A percentile compares a stretch with the other conserved stretches of the same genome.
These are phyloP conservation scores for Caenorhabditis remanei DNA, from an alignment of 1,140 invertebrate genomes.

Conservation along the genomic window DNA sequence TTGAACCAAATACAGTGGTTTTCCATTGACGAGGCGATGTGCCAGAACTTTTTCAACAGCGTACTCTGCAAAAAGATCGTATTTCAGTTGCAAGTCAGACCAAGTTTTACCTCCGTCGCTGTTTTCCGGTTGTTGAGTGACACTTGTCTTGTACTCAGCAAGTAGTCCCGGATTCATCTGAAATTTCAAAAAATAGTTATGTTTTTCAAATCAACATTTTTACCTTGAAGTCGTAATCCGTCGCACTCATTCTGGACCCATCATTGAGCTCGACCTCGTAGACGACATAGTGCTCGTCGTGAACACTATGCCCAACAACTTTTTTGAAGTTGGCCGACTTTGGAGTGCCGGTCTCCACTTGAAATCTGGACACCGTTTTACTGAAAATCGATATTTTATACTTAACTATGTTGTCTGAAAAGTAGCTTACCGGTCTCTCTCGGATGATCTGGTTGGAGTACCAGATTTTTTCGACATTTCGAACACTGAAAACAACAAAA, in stretches of 20 bases:
- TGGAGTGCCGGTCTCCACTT: neutral
- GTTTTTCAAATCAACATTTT: neutral
- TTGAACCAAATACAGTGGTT: conserved; percentile 1
- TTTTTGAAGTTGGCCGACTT: neutral
- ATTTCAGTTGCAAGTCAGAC: neutral
- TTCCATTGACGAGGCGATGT: neutral
- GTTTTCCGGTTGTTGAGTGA: neutral
- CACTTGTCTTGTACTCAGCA: neutral
- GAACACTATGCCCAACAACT: neutral
- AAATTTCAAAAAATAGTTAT: neutral
- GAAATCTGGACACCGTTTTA: neutral
- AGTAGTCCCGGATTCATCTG: neutral
- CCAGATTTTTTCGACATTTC: neutral
- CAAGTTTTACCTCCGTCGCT: neutral
- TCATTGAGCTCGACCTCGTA: neutral
- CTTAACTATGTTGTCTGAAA: neutral
- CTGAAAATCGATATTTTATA: neutral
- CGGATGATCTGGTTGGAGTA: neutral
- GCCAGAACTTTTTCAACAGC: neutral
- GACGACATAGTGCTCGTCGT: neutral
- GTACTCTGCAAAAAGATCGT: neutral
- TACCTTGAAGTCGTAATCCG: neutral
- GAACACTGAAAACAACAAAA: too few species aligned
- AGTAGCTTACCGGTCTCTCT: neutral
- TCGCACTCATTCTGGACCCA: neutral